phyloP scores from a whole-genome alignment of 92 coral and sea anemone species.

The Epizoanthus ramosus region DNA sequence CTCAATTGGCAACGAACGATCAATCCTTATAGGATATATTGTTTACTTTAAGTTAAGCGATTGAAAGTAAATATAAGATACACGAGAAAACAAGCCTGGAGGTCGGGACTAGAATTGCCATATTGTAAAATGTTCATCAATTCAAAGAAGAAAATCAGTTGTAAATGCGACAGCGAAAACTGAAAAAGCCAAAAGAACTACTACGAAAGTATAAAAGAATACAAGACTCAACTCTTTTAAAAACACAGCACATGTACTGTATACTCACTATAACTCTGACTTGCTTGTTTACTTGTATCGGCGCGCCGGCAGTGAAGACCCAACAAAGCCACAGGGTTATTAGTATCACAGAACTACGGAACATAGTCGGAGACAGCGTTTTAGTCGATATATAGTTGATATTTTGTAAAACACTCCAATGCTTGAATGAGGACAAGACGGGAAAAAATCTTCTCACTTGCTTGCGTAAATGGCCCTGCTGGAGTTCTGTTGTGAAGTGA shows the following conservation, averaged over 20 bases:
- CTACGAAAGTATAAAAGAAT: too few relatives aligned
- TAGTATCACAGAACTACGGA: neutral
- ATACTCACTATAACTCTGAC: slow-evolving; percentile 26
- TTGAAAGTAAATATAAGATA: neutral
- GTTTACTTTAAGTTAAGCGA: neutral
- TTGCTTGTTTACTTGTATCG: slow-evolving; percentile 18
- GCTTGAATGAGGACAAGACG: neutral
- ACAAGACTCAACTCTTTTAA: too few relatives aligned
- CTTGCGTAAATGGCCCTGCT: slow-evolving; percentile 11
- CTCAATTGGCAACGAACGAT: too few relatives aligned
- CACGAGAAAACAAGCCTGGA: neutral
- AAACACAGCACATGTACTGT: neutral
- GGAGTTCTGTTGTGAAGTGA: neutral
- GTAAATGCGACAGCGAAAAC: too few relatives aligned
- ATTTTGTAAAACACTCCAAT: neutral
- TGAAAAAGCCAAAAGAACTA: too few relatives aligned
- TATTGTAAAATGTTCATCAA: too few relatives aligned
- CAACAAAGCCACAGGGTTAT: neutral
- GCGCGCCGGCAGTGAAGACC: slow-evolving; percentile 22
- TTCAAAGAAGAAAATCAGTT: too few relatives aligned
- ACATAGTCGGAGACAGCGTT: neutral
- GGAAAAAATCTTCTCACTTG: slow-evolving; percentile 2
- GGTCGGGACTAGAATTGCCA: too few relatives aligned
- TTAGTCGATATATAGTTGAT: neutral
- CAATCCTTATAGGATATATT: too few relatives aligned